phyloP scores from a whole-genome alignment of 2,888 invertebrate species.

The Odontothrips loti region DNA sequence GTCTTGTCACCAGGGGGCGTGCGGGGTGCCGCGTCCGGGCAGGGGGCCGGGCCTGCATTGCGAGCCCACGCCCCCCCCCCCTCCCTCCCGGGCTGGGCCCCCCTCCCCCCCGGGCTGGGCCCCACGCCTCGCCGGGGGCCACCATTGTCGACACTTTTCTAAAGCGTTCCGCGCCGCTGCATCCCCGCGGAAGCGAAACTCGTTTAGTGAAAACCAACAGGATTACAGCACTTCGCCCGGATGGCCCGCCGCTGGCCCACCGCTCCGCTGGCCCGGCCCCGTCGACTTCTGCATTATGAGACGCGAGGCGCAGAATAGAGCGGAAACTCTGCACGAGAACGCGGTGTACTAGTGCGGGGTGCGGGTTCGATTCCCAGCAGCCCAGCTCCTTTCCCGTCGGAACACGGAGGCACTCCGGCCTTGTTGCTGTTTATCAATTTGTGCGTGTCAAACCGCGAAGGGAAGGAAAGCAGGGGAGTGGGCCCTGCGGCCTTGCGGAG shows the following conservation, averaged over 20 bases:
- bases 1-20: no score
- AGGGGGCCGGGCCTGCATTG: no score
- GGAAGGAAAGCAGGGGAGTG: not conserved
- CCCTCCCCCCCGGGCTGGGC: not conserved
- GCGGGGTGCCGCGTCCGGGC: no score
- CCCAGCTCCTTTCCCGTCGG: not conserved
- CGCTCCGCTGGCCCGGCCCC: no score
- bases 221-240: conserved; percentile 19
- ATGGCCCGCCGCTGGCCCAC: not conserved
- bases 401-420: not conserved
- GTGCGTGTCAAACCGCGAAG: not conserved
- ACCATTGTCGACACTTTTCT: conserved; percentile 24
- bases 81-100: not conserved
- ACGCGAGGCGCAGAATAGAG: no score
- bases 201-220: conserved; percentile 15
- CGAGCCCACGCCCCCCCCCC: not conserved
- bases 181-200: not conserved
- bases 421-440: conserved; percentile 1
- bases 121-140: not conserved
- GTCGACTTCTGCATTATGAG: no score
- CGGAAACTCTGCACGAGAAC: no score
- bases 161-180: conserved; percentile 23
- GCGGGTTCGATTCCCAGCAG: not conserved
- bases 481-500: not conserved
- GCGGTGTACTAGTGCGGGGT: no score